Base-by-base conservation (phyloP, 2,113 vertebrate species). In the Polyodon spathula region DNA sequence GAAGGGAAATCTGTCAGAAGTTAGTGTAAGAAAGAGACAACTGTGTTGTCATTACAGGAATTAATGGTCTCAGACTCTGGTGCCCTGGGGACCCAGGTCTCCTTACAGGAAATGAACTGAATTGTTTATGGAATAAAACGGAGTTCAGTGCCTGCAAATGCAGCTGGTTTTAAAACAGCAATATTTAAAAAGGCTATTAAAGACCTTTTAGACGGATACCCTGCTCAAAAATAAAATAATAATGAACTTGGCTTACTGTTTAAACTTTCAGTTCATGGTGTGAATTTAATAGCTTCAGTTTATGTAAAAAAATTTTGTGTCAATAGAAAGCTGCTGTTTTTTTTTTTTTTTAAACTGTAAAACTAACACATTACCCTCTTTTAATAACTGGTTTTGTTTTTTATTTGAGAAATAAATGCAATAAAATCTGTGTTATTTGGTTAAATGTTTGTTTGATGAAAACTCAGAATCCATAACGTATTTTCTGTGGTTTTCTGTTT, bases 81-180 rank as follows among this genome's bases (percentile, higher is more conserved):
- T n/a, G 74, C 3, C 4, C 56, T 11, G 41, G 68, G 73, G 51
- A 8, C 40, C 39, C 8, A 41, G 63, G 60, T 42, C 62, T 77
- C 71, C 76, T 62, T 78, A 69, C 63, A 78, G 72, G 71, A 81
- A 84, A 85, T 81, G 39, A 84, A 79, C 78, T 75, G 73, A 65
- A 68, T 74, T 77, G 62, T 67, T 80, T 69, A 61, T 76, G 56
- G 78, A 80, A 78, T 81, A 64, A 76, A 74, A 65, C 78, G 81
- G 74, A 74, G 78, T 82, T 69, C 77, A 77, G 67, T 68, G 78
- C 72, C 77, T 81, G 69, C 61, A 41, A 62, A 77, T 68, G 68
- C 66, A 74, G 76, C 72, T 72, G 68, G 72, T 73, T 73, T 77
- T 70, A 66, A 71, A 58, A 71, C 61, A 79, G 73, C n/a, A n/a